phyloP scores from a whole-genome alignment of 2,797 vertebrate species.

The Nyctibius grandis region DNA sequence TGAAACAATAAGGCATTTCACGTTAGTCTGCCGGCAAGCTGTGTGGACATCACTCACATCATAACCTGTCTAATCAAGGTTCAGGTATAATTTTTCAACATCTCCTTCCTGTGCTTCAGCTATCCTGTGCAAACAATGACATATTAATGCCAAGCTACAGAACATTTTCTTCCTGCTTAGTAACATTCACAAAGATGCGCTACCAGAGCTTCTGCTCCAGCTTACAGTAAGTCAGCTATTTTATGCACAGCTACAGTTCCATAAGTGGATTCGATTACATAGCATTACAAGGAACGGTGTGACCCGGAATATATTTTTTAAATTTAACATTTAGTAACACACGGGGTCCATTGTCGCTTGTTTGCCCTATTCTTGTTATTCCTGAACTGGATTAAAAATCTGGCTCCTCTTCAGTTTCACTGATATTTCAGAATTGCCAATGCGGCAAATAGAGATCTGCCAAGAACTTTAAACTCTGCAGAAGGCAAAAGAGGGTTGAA shows the following conservation, averaged over 20 bases:
- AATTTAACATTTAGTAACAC: background rate
- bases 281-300: background rate
- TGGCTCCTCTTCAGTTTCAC: background rate
- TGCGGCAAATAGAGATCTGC: background rate
- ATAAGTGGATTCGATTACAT: background rate
- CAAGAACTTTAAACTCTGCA: background rate
- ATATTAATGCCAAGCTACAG: background rate
- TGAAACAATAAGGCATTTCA: slow-evolving; percentile 20
- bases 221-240: background rate
- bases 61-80: slow-evolving; percentile 15
- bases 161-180: background rate
- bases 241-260: background rate
- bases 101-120: background rate
- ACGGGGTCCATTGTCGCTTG: background rate
- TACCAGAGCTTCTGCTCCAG: background rate
- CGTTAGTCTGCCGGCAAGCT: slow-evolving; percentile 13
- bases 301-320: background rate
- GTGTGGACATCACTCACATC: background rate
- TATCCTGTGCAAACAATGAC: background rate
- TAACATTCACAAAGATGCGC: background rate
- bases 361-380: background rate
- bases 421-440: background rate
- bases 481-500: background rate
- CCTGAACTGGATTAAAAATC: background rate
- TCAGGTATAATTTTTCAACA: slow-evolving; percentile 9